Evolutionary conservation across 2,888 invertebrate species (phyloP), one percentile per base, ranked within the genome.

Genomic region (Philhelius pedissequus): DNA sequence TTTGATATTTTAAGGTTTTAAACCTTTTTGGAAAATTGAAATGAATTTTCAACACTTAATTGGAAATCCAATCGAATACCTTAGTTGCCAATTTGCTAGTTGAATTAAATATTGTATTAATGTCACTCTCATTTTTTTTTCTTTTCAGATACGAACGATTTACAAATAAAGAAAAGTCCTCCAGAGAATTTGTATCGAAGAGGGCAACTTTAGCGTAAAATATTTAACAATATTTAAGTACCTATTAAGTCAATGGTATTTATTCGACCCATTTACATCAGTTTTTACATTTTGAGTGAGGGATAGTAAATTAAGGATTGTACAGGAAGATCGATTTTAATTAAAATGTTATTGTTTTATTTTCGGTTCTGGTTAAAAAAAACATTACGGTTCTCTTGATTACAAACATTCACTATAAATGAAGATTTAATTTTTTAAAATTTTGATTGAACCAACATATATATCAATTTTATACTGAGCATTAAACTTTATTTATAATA

Each of bases 71-170:
- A n/a, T n/a, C n/a, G n/a, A n/a, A n/a, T n/a, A n/a, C n/a, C n/a
- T n/a, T n/a, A n/a, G n/a, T n/a, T n/a, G n/a, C n/a, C n/a, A n/a
- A 9, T 3, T 18, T 43, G 4, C 4, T 18, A 11, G 0, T 45
- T 9, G 0, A 9, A 20, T 11, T 18, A 4, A 45, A 13, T 13
- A 20, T 22, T 22, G 6, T 22, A 22, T 48, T 3, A 48, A 11
- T 20, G n/a, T 2, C 8, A 7, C 86, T 9, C 8, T 2, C 9
- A 30, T 11, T 13, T 15, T 7, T 15, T 40, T 15, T 78, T 81
- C 86, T 87, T 92, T 90, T 6, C 90, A 95, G 95, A 87, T 95
- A 95, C 88, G 92, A 92, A 73, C 92, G 93, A 60, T 95, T 95
- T 88, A 91, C 94, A 32, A 94, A 94, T 6, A 94, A 93, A 86